Conservation (phyloP, 2,888 invertebrate genomes). For the Dorcus parallelipipedus region DNA sequence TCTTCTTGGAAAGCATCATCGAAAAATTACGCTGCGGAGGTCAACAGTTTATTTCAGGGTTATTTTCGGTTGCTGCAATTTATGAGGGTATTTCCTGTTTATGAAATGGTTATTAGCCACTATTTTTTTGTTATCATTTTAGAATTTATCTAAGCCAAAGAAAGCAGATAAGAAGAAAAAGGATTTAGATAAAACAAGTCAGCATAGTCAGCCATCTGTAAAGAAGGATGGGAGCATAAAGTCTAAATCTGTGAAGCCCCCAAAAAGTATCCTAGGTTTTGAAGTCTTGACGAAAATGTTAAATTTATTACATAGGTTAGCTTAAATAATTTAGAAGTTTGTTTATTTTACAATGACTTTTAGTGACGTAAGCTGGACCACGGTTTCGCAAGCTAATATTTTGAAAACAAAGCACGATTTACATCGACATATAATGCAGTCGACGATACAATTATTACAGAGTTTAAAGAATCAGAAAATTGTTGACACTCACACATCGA, state of each 20-base stretch:
- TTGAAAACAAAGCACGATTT: slow-evolving; percentile 56
- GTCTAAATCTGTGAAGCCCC: slow-evolving; percentile 40
- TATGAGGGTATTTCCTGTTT: slow-evolving; percentile 52
- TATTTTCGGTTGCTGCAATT: slow-evolving; percentile 57
- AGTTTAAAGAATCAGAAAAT: slow-evolving; percentile 43
- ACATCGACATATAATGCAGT: slow-evolving; percentile 56
- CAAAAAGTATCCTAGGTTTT: slow-evolving; percentile 51
- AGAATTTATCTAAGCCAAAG: slow-evolving; percentile 42
- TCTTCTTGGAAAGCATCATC: slow-evolving; percentile 54
- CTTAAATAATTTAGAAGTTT: slow-evolving; percentile 15
- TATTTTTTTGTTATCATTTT: neutral
- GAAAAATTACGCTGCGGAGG: slow-evolving; percentile 45
- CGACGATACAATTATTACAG: slow-evolving; percentile 46
- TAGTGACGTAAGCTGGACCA: slow-evolving; percentile 53
- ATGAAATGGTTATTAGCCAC: slow-evolving; percentile 35
- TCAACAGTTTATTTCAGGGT: slow-evolving; percentile 56
- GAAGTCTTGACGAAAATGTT: slow-evolving; percentile 47
- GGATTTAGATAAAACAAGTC: slow-evolving; percentile 41
- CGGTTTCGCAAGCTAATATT: slow-evolving; percentile 50
- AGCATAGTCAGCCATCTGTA: slow-evolving; percentile 23
- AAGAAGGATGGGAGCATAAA: slow-evolving; percentile 7
- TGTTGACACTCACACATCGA: slow-evolving; percentile 35
- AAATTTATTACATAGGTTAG: slow-evolving; percentile 49
- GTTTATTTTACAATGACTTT: neutral
- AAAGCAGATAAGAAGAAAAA: slow-evolving; percentile 48